phyloP scores from a whole-genome alignment of 2,888 invertebrate genomes.

The Papilio demoleus region DNA sequence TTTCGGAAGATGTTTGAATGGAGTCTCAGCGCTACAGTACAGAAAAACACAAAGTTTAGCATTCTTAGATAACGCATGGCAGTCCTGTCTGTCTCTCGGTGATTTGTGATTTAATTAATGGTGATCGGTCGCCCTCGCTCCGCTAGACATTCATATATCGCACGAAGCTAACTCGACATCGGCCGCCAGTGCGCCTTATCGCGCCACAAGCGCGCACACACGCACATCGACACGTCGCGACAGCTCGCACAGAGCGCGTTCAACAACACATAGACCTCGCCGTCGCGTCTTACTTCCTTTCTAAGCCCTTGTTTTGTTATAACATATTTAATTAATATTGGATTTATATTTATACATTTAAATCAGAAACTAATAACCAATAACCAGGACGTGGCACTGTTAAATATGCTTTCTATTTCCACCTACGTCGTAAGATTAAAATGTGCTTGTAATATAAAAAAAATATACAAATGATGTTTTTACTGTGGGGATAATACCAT shows the following conservation, averaged over 20 bases:
- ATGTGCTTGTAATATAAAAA: no score
- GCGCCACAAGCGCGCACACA: conserved; percentile 10
- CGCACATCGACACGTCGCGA: background rate
- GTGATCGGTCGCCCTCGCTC: background rate
- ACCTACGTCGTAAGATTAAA: no score
- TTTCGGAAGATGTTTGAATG: no score
- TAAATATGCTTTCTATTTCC: no score
- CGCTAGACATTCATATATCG: background rate
- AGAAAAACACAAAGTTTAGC: no score
- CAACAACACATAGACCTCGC: background rate
- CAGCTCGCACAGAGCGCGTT: conserved; percentile 40
- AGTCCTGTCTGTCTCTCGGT: background rate
- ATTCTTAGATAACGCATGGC: background rate
- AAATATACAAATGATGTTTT: no score
- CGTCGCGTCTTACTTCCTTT: conserved; percentile 6
- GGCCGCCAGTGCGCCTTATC: conserved; percentile 35
- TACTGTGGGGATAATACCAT: no score
- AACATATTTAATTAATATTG: no score
- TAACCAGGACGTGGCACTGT: no score
- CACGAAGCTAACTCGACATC: conserved; percentile 14
- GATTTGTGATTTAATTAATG: background rate
- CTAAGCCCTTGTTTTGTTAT: background rate
- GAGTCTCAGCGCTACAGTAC: no score
- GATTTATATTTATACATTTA: background rate
- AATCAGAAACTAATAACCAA: conserved; percentile 20